These are phyloP conservation scores for Syngnathoides biaculeatus DNA, from an alignment of 2,113 vertebrate genomes.

Conservation along the genomic window DNA sequence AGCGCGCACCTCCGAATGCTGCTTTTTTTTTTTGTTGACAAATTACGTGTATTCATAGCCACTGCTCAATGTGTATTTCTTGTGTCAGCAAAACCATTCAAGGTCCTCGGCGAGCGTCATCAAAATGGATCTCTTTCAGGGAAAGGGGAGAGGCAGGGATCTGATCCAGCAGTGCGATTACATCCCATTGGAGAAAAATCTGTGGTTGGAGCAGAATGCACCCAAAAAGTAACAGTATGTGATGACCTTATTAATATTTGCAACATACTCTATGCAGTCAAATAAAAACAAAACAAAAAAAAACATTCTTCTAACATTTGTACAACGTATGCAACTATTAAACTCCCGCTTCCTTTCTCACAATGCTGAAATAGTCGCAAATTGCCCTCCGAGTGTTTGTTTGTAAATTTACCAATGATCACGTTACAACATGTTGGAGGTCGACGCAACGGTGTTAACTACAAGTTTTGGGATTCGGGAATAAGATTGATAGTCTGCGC, in stretches of 20 bases:
- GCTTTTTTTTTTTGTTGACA: too few species aligned
- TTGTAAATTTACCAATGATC: background rate
- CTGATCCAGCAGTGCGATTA: background rate
- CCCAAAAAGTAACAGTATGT: background rate
- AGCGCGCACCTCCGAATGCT: constrained; percentile 20
- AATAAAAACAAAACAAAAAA: too few species aligned
- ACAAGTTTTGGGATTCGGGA: background rate
- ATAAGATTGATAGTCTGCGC: background rate
- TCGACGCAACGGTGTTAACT: background rate
- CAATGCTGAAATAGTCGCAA: too few species aligned
- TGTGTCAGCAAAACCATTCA: constrained; percentile 12
- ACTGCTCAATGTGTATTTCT: constrained; percentile 22
- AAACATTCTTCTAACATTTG: too few species aligned
- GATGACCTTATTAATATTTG: background rate
- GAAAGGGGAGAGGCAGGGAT: background rate
- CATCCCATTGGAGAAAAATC: background rate
- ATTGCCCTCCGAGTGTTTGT: too few species aligned
- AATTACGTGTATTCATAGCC: constrained; percentile 20
- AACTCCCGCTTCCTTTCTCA: too few species aligned
- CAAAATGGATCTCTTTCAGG: background rate
- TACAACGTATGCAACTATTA: too few species aligned
- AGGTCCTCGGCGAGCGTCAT: background rate
- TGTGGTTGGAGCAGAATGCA: background rate
- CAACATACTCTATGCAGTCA: too few species aligned
- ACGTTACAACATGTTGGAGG: background rate